Percentiles rank a stretch among this genome's conserved stretches.
These are phyloP conservation scores for Bergia puertoricense DNA, from an alignment of 92 coral and sea anemone genomes.

Conservation along the genomic window DNA sequence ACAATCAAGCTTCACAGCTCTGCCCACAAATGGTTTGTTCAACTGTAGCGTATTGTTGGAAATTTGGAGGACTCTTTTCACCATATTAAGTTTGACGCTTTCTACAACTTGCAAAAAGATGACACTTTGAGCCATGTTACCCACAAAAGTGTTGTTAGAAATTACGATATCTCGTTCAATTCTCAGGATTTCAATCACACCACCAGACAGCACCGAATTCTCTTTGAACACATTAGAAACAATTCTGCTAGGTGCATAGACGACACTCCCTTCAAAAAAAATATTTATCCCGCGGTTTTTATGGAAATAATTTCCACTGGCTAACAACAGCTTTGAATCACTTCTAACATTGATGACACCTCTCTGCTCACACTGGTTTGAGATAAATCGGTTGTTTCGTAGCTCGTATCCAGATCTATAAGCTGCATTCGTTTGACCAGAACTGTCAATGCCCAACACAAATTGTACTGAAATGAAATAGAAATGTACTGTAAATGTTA, in stretches of 20 bases:
- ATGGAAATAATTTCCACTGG: constrained; percentile 39
- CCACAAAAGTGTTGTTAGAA: constrained; percentile 44
- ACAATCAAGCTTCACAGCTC: neutral
- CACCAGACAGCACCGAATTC: constrained; percentile 29
- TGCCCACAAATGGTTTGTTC: neutral
- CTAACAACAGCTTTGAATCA: neutral
- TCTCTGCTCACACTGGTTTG: constrained; percentile 44
- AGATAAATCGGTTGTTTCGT: constrained; percentile 34
- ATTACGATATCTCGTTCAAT: constrained; percentile 18
- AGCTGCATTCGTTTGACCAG: neutral
- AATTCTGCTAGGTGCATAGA: constrained; percentile 11
- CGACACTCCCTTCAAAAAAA: constrained; percentile 22
- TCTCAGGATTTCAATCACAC: constrained; percentile 50
- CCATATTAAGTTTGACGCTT: neutral
- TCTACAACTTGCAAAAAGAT: constrained; percentile 36
- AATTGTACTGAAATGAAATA: neutral
- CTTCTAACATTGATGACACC: constrained; percentile 28
- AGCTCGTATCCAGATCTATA: neutral
- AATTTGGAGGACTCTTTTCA: neutral
- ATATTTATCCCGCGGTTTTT: constrained; percentile 40
- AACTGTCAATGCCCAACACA: neutral
- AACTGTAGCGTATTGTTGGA: constrained; percentile 45
- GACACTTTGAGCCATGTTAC: constrained; percentile 41
- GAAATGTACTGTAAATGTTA: neutral
- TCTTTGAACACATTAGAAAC: constrained; percentile 39